These are phyloP conservation scores for Penaeus monodon DNA, from an alignment of 2,888 invertebrate species.

Conservation along the genomic window DNA sequence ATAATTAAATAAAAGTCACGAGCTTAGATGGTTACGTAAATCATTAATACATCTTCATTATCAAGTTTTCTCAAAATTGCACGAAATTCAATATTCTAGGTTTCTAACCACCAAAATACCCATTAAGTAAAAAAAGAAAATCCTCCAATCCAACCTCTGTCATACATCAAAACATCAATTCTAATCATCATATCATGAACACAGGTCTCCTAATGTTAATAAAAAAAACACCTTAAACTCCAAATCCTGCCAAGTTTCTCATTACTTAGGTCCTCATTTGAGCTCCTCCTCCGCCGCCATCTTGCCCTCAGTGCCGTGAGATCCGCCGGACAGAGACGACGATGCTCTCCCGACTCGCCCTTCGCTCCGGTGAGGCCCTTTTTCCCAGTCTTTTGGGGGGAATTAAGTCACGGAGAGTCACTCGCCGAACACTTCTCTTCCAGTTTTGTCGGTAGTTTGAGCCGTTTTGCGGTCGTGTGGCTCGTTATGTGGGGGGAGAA, in stretches of 20 bases:
- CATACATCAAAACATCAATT: neutral
- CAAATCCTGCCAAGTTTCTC: neutral
- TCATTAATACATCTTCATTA: no score
- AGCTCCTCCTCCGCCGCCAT: constrained; percentile 8
- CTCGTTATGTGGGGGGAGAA: no score
- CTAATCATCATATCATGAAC: neutral
- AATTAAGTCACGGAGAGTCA: no score
- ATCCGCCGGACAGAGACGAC: no score
- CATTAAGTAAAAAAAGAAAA: neutral
- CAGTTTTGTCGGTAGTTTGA: neutral
- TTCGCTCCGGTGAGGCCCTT: neutral
- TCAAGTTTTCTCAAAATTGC: no score
- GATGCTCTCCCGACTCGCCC: constrained; percentile 26
- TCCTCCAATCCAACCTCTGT: neutral
- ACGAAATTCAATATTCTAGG: no score
- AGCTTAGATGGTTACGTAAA: no score
- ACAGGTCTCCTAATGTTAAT: neutral
- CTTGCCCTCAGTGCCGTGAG: neutral
- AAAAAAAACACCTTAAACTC: neutral
- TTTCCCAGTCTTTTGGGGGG: no score
- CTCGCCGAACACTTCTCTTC: neutral
- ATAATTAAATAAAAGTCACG: no score
- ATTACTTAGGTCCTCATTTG: neutral
- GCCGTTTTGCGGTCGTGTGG: neutral
- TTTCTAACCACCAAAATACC: neutral